Base-by-base conservation (phyloP, 2,888 invertebrate species). In the Drosophila kambysellisi region DNA sequence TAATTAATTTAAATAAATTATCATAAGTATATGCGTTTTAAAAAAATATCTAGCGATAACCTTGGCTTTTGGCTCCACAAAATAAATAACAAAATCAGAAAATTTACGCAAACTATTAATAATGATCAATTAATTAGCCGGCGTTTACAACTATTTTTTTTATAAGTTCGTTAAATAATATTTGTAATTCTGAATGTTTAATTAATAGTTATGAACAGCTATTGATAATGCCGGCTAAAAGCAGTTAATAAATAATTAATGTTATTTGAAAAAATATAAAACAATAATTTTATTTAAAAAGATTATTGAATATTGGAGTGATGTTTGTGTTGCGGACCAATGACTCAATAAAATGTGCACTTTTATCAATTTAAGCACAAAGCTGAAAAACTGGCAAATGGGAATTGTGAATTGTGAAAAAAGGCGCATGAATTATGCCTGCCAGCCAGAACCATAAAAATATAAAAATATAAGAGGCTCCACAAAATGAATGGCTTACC, bases 361-460 rank as follows among this genome's bases (percentile, higher is more conserved):
- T 74, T 77, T 77, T 70, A 79, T 35, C 70, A 79, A 77, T 77
- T 70, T 76, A 75, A 46, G 52, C 17, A 33, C 32, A 32, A 39
- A 20, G 51, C 30, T 17, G 37, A 9, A 20, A 39, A 12, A 20
- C 41, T 8, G 29, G 57, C 30, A 67, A 77, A 78, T 67, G 72
- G 66, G 65, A 70, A 74, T 70, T 78, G 69, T 72, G 20, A 25
- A 25, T 25, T 25, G 20, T 25, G 70, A 81, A 74, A 87, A 89
- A 87, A 76, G 70, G 76, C 71, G 61, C 56, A 88, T 90, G 86
- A 85, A 88, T 90, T 85, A 85, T 85, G 74, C 74, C 77, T 61
- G 70, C 69, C 85, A 88, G 79, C 82, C 74, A 63, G 65, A 70
- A 5, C 82, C 88, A 89, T 84, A 84, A 82, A 84, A 84, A 67